Conservation (phyloP, 2,888 invertebrate species). For the Xylota segnis region DNA sequence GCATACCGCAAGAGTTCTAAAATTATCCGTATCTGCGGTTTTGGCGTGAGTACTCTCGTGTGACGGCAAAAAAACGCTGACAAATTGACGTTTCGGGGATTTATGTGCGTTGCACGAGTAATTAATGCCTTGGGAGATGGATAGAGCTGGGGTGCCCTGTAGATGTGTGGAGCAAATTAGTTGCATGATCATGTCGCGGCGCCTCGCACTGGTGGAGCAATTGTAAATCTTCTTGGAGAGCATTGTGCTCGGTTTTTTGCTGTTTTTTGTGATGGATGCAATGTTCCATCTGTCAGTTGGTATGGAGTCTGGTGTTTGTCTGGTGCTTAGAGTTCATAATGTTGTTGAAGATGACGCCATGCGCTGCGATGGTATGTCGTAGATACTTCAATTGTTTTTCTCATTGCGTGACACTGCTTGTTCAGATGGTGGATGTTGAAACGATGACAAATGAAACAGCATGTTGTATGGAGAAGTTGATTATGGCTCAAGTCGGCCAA, state of each 20-base stretch:
- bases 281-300: constrained; percentile 65
- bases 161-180: constrained; percentile 72
- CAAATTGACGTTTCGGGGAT: constrained; percentile 76
- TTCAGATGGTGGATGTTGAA: constrained; percentile 35
- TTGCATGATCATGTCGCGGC: constrained; percentile 73
- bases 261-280: constrained; percentile 17
- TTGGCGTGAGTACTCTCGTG: constrained; percentile 12
- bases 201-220: constrained; percentile 55
- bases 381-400: constrained; percentile 69
- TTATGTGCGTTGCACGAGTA: constrained; percentile 69
- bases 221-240: constrained; percentile 50
- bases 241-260: constrained; percentile 5
- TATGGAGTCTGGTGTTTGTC: constrained; percentile 57
- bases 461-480: constrained; percentile 78
- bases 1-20: constrained; percentile 42
- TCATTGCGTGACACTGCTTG: constrained; percentile 40
- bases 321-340: constrained; percentile 39
- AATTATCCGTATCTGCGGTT: constrained; percentile 38
- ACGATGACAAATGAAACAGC: constrained; percentile 44
- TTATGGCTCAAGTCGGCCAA: constrained; percentile 84
- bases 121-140: constrained; percentile 73
- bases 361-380: constrained; percentile 33
- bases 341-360: constrained; percentile 43
- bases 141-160: constrained; percentile 61
- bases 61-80: constrained; percentile 39